Evolutionary conservation across 1,140 invertebrate species (phyloP), one percentile per base, ranked within the genome.

Genomic region (Trichonephila clavata): DNA sequence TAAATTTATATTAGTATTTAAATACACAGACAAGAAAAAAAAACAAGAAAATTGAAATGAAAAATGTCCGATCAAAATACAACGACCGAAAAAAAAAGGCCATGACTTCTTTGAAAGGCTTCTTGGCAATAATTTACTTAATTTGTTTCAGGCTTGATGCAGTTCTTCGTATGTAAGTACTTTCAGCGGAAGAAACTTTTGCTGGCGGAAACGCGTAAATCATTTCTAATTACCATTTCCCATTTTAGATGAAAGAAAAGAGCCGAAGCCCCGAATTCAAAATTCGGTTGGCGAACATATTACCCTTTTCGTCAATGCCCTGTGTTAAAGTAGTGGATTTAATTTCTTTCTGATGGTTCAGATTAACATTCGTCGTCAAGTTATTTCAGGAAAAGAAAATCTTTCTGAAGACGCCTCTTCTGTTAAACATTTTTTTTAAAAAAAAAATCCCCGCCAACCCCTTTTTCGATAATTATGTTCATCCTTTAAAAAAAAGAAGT

Each of bases 201-300:
- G 91, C 21, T 60, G n/a, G 59, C 50, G 57, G 50, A 57, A 87
- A 84, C 57, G 61, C 83, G 83, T 87, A 87, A 80, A 93, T 87
- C 92, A 88, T 87, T 81, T 88, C 57, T 88, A 93, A 93, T 93
- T 93, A 93, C 84, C 86, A 80, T 93, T 93, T 87, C 86, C 84
- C 92, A 88, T 92, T 86, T 92, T 32, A 87, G 50, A 80, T 59
- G 65, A 87, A 80, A 77, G 59, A 65, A 86, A 86, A 21, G 6
- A 32, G n/a, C 50, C 57, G 24, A 77, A 80, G 24, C 39, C 60
- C 6, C 50, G 57, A 92, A 92, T 92, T 86, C 81, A 43, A 86
- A 84, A 92, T 92, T 92, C 81, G 65, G 90, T 84, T 92, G 90
- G 61, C 61, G 27, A 68, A 39, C 81, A 50, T 65, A 65, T 84